A percentile compares a stretch with the other conserved stretches of the same genome.
These are phyloP conservation scores for Typhlichthys eigenmanni DNA, from an alignment of 2,797 vertebrate genomes.

Conservation along the genomic window DNA sequence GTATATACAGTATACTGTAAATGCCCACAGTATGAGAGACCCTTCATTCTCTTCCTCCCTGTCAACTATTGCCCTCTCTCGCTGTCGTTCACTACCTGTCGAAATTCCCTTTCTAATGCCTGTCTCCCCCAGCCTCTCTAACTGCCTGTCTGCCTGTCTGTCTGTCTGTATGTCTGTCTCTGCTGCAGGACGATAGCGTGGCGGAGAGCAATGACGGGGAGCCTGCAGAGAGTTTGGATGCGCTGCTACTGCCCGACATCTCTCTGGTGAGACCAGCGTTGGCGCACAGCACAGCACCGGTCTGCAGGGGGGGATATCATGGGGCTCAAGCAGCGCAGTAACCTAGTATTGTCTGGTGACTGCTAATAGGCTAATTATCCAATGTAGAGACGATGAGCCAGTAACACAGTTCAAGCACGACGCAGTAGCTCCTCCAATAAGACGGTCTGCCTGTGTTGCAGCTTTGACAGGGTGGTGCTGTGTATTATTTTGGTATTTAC, in stretches of 20 bases:
- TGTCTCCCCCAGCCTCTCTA: neutral
- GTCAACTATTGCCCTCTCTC: neutral
- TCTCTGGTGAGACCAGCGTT: conserved; percentile 74
- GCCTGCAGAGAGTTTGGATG: conserved; percentile 76
- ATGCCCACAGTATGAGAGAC: too few relatives aligned
- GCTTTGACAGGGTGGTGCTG: too few relatives aligned
- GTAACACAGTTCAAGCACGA: too few relatives aligned
- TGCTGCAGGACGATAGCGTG: conserved; percentile 83
- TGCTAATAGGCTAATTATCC: too few relatives aligned
- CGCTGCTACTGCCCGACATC: conserved; percentile 88
- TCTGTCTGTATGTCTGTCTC: conserved; percentile 15
- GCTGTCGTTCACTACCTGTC: neutral
- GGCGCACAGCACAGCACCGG: neutral
- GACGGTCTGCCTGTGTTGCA: too few relatives aligned
- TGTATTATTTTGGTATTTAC: too few relatives aligned
- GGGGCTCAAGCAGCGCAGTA: conserved; percentile 3
- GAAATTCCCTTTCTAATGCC: neutral
- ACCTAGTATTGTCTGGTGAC: too few relatives aligned
- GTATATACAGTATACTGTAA: too few relatives aligned
- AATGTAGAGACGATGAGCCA: too few relatives aligned
- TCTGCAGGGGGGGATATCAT: conserved; percentile 14
- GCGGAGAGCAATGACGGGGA: conserved; percentile 79
- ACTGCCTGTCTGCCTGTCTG: conserved; percentile 23
- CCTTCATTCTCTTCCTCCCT: neutral
- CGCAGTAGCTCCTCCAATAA: too few relatives aligned